Evolutionary conservation across 1,140 invertebrate genomes (phyloP).

Genomic region (Trachymyrmex cornetzi): DNA sequence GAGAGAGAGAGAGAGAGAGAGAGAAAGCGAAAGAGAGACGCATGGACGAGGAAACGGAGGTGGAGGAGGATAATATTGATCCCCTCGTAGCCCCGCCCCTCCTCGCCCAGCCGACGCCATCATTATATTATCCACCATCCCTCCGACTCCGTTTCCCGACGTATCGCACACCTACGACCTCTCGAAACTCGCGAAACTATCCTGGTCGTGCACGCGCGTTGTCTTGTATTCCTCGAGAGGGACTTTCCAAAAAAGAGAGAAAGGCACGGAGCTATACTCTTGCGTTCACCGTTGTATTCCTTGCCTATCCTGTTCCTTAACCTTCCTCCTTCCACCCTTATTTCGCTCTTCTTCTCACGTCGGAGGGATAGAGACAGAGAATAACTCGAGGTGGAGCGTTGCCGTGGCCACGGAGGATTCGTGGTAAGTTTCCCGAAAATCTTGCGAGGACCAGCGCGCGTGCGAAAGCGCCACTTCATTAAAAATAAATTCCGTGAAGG

Average conservation of each 20-base stretch:
- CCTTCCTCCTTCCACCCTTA: neutral
- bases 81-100: constrained; percentile 86
- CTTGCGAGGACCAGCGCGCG: constrained; percentile 40
- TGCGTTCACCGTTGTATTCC: neutral
- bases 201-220: constrained; percentile 57
- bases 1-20: constrained; percentile 51
- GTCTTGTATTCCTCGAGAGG: constrained; percentile 19
- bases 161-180: constrained; percentile 78
- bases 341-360: neutral
- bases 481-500: constrained; percentile 85
- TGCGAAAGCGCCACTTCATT: constrained; percentile 81
- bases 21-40: constrained; percentile 72
- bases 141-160: constrained; percentile 80
- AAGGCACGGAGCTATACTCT: neutral
- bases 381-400: neutral
- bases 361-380: neutral
- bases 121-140: constrained; percentile 87
- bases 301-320: constrained; percentile 2
- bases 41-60: constrained; percentile 77
- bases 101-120: constrained; percentile 86
- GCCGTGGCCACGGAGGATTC: constrained; percentile 12
- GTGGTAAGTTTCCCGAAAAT: constrained; percentile 39
- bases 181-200: constrained; percentile 65
- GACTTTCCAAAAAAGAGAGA: neutral
- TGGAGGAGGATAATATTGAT: constrained; percentile 87